Evolutionary conservation across 2,888 invertebrate genomes (phyloP).

Genomic region (Lottia gigantea): DNA sequence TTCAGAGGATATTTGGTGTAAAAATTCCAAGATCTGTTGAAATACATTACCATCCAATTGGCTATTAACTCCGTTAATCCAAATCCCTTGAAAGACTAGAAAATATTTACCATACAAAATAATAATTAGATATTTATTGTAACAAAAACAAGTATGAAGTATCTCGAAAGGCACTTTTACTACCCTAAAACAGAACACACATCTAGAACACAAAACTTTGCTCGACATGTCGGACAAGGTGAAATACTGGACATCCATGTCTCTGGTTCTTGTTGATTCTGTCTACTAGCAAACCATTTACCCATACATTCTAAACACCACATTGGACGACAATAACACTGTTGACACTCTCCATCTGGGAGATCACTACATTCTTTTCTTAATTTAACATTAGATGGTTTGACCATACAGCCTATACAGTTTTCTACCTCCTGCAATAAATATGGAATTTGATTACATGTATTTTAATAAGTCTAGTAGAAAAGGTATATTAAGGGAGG

Average conservation of each 20-base stretch:
- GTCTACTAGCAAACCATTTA: slow-evolving; percentile 82
- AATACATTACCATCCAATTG: too few relatives aligned
- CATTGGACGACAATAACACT: slow-evolving; percentile 84
- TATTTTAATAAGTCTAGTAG: too few relatives aligned
- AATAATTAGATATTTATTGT: too few relatives aligned
- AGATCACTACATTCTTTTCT: slow-evolving; percentile 75
- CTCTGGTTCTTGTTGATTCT: slow-evolving; percentile 77
- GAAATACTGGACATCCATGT: slow-evolving; percentile 86
- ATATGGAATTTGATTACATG: too few relatives aligned
- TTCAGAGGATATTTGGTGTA: too few relatives aligned
- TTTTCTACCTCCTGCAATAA: slow-evolving; percentile 77
- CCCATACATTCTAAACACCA: slow-evolving; percentile 83
- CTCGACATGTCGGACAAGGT: slow-evolving; percentile 88
- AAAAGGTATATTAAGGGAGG: too few relatives aligned
- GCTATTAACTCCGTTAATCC: too few relatives aligned
- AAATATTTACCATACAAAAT: too few relatives aligned
- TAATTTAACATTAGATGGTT: slow-evolving; percentile 82
- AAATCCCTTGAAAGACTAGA: too few relatives aligned
- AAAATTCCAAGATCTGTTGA: too few relatives aligned
- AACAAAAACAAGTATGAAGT: too few relatives aligned
- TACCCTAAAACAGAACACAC: slow-evolving; percentile 72
- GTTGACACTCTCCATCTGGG: slow-evolving; percentile 70
- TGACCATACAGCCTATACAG: slow-evolving; percentile 91
- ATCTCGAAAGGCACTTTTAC: too few relatives aligned
- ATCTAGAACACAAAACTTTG: slow-evolving; percentile 86